A percentile compares a stretch with the other conserved stretches of the same genome.
Evolutionary conservation across 2,113 vertebrate genomes (phyloP).

Genomic region (Atractosteus spatula): DNA sequence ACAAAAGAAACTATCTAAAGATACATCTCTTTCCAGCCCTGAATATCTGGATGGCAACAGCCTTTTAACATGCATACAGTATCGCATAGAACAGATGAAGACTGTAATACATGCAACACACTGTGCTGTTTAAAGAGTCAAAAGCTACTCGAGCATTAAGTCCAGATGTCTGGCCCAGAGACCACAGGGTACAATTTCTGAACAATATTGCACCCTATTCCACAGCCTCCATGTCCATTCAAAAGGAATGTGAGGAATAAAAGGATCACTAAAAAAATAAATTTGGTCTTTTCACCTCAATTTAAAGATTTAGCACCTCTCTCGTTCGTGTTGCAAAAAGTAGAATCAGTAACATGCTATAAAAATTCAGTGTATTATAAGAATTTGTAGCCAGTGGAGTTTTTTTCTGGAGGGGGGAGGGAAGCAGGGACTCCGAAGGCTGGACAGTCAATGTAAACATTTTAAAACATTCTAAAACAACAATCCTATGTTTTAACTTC

Average conservation of each 20-base stretch:
- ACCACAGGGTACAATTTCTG: not conserved
- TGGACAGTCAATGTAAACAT: slow-evolving; percentile 65
- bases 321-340: not conserved
- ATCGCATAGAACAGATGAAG: not conserved
- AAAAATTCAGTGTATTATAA: not conserved
- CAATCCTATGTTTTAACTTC: slow-evolving; percentile 51
- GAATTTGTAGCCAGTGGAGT: not conserved
- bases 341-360: not conserved
- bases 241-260: too few species aligned
- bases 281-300: not conserved
- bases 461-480: slow-evolving; percentile 21
- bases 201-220: not conserved
- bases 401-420: slow-evolving; percentile 4
- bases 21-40: slow-evolving; percentile 18
- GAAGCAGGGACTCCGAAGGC: slow-evolving; percentile 39
- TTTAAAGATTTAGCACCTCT: slow-evolving; percentile 8
- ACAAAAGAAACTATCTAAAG: slow-evolving; percentile 1
- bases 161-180: not conserved
- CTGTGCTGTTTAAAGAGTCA: not conserved
- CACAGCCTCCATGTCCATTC: not conserved
- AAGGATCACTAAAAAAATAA: too few species aligned
- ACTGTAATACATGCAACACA: not conserved
- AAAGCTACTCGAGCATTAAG: not conserved
- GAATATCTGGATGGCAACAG: slow-evolving; percentile 15
- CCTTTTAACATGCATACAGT: not conserved